phyloP scores from a whole-genome alignment of 1,140 invertebrate genomes.

The Elymnias hypermnestra region DNA sequence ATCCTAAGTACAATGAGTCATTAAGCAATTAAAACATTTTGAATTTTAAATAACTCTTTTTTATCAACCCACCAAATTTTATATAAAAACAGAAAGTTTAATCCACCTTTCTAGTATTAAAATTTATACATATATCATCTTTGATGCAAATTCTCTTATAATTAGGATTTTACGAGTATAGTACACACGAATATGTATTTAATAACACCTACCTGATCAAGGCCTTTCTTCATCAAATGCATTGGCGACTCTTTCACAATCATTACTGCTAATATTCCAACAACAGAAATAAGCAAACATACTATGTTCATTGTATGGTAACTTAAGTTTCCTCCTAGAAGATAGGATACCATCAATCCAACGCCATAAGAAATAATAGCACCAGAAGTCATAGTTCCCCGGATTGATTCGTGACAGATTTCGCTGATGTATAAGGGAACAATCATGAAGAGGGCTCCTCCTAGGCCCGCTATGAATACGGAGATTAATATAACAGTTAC shows the following conservation, averaged over 20 bases:
- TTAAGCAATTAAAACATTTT: too few species aligned
- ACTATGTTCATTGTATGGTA: constrained; percentile 43
- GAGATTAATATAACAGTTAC: constrained; percentile 27
- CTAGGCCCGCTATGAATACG: constrained; percentile 29
- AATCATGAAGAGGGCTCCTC: constrained; percentile 23
- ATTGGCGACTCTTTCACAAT: constrained; percentile 50
- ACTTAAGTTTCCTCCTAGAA: constrained; percentile 38
- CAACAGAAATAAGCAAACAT: constrained; percentile 33
- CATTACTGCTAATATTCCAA: constrained; percentile 35
- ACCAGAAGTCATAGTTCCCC: constrained; percentile 45
- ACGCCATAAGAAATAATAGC: constrained; percentile 36
- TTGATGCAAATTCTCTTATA: too few species aligned
- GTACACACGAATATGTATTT: too few species aligned
- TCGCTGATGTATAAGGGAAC: constrained; percentile 31
- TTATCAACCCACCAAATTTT: too few species aligned
- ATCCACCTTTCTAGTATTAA: too few species aligned
- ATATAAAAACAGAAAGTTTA: too few species aligned
- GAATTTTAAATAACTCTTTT: too few species aligned
- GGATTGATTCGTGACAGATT: constrained; percentile 33
- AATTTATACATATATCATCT: too few species aligned
- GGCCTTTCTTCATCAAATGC: constrained; percentile 43
- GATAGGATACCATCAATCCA: constrained; percentile 45
- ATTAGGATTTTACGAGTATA: too few species aligned
- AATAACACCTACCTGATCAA: constrained; percentile 28
- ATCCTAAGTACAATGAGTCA: too few species aligned